phyloP scores from a whole-genome alignment of 1,140 invertebrate species.

The Rhagoletis zephyria region DNA sequence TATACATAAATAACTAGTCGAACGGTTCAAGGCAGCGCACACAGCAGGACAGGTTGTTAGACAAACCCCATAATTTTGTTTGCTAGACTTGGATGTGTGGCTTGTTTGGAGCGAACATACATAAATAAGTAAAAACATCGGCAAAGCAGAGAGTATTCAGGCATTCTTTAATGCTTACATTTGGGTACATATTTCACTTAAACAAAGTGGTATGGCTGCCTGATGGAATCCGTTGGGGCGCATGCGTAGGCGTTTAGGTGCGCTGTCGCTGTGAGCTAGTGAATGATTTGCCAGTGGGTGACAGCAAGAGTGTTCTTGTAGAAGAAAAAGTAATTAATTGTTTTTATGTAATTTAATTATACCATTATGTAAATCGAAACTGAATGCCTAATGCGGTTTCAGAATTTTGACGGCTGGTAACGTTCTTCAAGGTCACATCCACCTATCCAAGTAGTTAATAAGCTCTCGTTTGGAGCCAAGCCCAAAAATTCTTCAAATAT shows the following conservation, averaged over 20 bases:
- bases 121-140: not conserved
- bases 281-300: not conserved
- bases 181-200: not conserved
- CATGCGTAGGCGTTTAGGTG: not conserved
- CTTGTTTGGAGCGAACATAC: not conserved
- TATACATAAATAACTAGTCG: slow-evolving; percentile 21
- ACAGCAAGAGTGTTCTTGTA: not conserved
- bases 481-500: not conserved
- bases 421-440: not conserved
- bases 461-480: not conserved
- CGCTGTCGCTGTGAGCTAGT: not conserved
- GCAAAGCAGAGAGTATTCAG: not conserved
- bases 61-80: slow-evolving; percentile 45
- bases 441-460: not conserved
- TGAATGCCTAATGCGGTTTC: not conserved
- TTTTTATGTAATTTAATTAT: not conserved
- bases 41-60: slow-evolving; percentile 35
- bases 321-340: not conserved
- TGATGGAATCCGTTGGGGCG: not conserved
- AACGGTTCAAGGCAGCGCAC: slow-evolving; percentile 7
- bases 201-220: not conserved
- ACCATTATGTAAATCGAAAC: not conserved
- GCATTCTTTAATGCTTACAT: slow-evolving; percentile 20
- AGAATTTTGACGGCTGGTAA: not conserved
- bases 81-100: no score